phyloP scores from a whole-genome alignment of 2,888 invertebrate genomes.

The Drosophila imparisetae region DNA sequence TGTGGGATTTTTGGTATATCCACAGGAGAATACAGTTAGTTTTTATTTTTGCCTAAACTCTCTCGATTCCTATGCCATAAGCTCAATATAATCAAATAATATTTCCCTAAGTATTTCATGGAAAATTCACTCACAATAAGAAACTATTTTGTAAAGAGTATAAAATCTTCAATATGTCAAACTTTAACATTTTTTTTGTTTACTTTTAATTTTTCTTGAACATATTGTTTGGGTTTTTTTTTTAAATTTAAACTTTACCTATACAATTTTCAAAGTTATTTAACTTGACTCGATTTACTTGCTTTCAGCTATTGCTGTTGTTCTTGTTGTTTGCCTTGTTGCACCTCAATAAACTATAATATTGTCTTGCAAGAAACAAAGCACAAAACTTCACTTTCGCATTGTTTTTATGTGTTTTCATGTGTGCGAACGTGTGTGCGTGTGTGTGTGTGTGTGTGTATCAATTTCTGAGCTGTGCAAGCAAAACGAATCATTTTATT shows the following conservation, averaged over 20 bases:
- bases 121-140: neutral
- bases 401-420: conserved; percentile 5
- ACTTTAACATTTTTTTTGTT: neutral
- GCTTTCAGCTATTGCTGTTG: conserved; percentile 16
- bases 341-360: conserved; percentile 54
- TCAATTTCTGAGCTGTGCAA: conserved; percentile 64
- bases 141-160: conserved; percentile 5
- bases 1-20: neutral
- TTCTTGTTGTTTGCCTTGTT: conserved; percentile 16
- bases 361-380: conserved; percentile 47
- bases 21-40: neutral
- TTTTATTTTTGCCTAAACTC: neutral
- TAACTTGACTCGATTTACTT: conserved; percentile 65
- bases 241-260: conserved; percentile 46
- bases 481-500: conserved; percentile 73
- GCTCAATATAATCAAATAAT: neutral
- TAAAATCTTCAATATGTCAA: neutral
- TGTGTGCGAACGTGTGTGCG: conserved; percentile 18
- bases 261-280: conserved; percentile 75
- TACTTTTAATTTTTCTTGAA: conserved; percentile 17
- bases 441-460: conserved; percentile 50
- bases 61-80: no score
- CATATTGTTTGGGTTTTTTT: conserved; percentile 21
- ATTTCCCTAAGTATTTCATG: neutral
- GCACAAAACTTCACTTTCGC: conserved; percentile 20